These are phyloP conservation scores for Drosophila incognita DNA, from an alignment of 2,888 invertebrate genomes.

Conservation along the genomic window DNA sequence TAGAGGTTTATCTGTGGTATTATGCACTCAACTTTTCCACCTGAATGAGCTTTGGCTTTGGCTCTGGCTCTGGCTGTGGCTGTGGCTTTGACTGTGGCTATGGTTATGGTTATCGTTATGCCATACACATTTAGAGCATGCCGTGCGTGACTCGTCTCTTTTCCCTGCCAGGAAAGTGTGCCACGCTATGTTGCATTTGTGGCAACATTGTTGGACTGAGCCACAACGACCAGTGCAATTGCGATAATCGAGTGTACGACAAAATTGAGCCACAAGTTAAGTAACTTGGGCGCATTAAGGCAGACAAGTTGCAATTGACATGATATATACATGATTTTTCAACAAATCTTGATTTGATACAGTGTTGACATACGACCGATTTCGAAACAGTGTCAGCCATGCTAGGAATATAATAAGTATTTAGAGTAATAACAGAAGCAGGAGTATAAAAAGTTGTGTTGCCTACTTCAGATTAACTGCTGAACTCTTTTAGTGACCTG, in stretches of 20 bases:
- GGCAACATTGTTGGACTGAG: conserved; percentile 39
- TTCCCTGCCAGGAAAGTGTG: conserved; percentile 38
- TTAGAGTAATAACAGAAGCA: neutral
- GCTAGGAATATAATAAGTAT: neutral
- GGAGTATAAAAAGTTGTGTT: neutral
- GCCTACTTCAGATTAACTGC: neutral
- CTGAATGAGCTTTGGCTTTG: conserved; percentile 36
- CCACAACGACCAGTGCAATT: conserved; percentile 1
- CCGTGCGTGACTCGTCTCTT: conserved; percentile 70
- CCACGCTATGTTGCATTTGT: conserved; percentile 45
- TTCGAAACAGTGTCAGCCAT: neutral
- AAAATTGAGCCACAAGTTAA: conserved; percentile 13
- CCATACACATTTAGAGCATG: conserved; percentile 50
- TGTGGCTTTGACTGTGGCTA: neutral
- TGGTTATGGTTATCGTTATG: conserved; percentile 36
- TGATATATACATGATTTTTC: neutral
- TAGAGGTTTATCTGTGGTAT: conserved; percentile 34
- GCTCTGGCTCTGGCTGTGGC: neutral
- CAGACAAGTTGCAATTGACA: neutral
- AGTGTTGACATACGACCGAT: neutral
- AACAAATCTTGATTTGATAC: neutral
- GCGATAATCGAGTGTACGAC: conserved; percentile 7
- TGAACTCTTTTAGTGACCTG: neutral
- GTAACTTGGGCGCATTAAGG: conserved; percentile 23
- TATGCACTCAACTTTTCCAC: conserved; percentile 66